A percentile compares a stretch with the other conserved stretches of the same genome.
phyloP scores from a whole-genome alignment of 2,888 invertebrate species.

The Ennomos erosarius region DNA sequence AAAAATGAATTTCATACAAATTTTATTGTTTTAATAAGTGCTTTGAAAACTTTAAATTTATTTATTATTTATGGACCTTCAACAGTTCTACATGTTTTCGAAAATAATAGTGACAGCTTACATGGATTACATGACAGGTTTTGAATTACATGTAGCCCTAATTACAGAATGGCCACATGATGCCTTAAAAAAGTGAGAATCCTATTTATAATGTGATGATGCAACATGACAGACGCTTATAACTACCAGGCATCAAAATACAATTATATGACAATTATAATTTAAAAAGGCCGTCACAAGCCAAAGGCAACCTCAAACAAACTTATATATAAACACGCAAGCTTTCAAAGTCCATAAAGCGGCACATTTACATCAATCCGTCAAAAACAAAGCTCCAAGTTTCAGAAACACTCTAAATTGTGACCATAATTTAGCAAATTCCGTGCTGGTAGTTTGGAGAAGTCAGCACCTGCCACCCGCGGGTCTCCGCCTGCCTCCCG shows the following conservation, averaged over 20 bases:
- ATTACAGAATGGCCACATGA: too few relatives aligned
- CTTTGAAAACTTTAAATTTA: too few relatives aligned
- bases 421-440: conserved; percentile 48
- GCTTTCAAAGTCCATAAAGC: conserved; percentile 27
- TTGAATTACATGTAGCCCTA: too few relatives aligned
- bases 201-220: too few relatives aligned
- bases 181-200: too few relatives aligned
- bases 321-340: conserved; percentile 9
- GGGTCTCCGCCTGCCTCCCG: conserved; percentile 12
- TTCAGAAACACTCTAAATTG: conserved; percentile 46
- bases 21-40: too few relatives aligned
- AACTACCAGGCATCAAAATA: not conserved
- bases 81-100: too few relatives aligned
- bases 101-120: not conserved
- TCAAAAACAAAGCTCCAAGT: conserved; percentile 40
- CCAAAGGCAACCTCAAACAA: conserved; percentile 17
- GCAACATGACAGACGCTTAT: too few relatives aligned
- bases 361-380: conserved; percentile 33
- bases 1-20: too few relatives aligned
- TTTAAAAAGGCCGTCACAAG: conserved; percentile 5
- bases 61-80: too few relatives aligned
- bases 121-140: too few relatives aligned
- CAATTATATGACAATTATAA: conserved; percentile 1
- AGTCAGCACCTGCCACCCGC: conserved; percentile 24
- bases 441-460: conserved; percentile 39